Evolutionary conservation across 1,140 invertebrate genomes (phyloP), one percentile per base, ranked within the genome.

Genomic region (Pseudomyrmex cubaensis): DNA sequence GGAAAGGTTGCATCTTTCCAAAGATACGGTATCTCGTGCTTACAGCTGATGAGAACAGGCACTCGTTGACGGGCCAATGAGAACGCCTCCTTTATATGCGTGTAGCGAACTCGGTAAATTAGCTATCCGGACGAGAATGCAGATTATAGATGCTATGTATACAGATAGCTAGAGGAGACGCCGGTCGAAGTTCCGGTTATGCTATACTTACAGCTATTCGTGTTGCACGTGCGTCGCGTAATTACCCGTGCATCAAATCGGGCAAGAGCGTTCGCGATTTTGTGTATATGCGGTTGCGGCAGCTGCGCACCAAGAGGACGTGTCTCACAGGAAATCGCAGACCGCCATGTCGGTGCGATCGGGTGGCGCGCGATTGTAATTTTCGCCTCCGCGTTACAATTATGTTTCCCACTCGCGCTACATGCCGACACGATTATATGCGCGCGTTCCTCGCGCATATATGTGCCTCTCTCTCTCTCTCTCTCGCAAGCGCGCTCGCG

Each of bases 311-410:
- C 13, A 46, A 54, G 5, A 35, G 35, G 5, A 35, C 35, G 35
- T 35, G 35, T 35, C 35, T 35, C 20, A 17, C 46, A 22, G 15
- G 44, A 82, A 86, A 70, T 54, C 61, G 50, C 61, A 12, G 2
- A 17, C 3, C 20, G 25, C 9, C 15, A 35, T 0, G 35, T 35
- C 35, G 35, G 35, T 35, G n/a, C 9, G 67, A 56, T 52, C 62
- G 63, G 20, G 22, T 67, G 44, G 46, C 56, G n/a, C 44, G 54
- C 25, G 69, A 5, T 57, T 48, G 25, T 83, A 83, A 75, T 83
- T 69, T 62, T 85, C 82, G 25, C 10, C 64, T 10, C 20, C 20
- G 59, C 25, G 12, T 77, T 44, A 56, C 73, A 78, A 83, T 78
- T 77, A 77, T 50, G 44, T 67, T 83, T 25, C 52, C 22, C 73